Conservation (phyloP, 2,888 invertebrate genomes). For the Drosophila maculinotata region DNA sequence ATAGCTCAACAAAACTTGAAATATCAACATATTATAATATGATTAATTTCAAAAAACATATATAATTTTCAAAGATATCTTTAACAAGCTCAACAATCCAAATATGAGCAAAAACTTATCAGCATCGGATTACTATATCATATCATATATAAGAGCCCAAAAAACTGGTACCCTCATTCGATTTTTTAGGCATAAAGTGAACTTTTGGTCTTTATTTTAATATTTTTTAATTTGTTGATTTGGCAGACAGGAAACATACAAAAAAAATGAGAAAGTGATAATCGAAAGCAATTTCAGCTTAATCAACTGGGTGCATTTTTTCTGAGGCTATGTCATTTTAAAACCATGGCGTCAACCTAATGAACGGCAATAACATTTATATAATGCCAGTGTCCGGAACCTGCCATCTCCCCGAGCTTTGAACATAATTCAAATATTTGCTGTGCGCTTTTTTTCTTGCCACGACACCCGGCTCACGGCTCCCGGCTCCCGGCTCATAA, state of each 20-base stretch:
- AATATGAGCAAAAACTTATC: too few species aligned
- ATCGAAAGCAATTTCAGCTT: background rate
- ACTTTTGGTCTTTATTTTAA: background rate
- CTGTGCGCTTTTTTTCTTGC: constrained; percentile 12
- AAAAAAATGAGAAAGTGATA: background rate
- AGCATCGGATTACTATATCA: too few species aligned
- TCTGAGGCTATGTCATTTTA: constrained; percentile 3
- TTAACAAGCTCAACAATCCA: too few species aligned
- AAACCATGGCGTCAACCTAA: constrained; percentile 33
- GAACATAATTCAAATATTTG: constrained; percentile 63
- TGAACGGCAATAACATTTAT: constrained; percentile 67
- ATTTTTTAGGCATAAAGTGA: background rate
- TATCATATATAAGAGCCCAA: too few species aligned
- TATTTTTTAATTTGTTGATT: constrained; percentile 2
- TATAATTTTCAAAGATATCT: too few species aligned
- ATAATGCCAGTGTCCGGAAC: constrained; percentile 34
- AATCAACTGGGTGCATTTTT: background rate
- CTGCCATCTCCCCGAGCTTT: constrained; percentile 6
- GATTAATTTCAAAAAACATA: too few species aligned
- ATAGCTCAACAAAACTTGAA: too few species aligned
- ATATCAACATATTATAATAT: too few species aligned
- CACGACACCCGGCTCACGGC: background rate
- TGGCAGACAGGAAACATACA: too few species aligned
- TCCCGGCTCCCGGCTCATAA: constrained; percentile 26
- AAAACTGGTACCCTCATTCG: too few species aligned